phyloP scores from a whole-genome alignment of 2,888 invertebrate species.

The Hedychridium roseum region DNA sequence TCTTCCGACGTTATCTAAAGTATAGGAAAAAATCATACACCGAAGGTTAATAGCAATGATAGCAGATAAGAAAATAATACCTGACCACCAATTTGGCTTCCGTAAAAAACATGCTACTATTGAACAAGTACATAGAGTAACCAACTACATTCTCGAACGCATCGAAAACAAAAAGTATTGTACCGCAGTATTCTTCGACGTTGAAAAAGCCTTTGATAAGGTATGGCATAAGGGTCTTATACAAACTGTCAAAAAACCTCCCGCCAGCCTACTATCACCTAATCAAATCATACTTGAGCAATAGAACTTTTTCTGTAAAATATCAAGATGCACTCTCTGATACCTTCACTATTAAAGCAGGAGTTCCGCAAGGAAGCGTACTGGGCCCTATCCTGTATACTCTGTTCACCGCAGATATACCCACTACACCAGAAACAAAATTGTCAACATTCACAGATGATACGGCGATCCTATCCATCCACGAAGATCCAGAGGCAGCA shows the following conservation, averaged over 20 bases:
- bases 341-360: background rate
- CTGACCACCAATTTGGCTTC: background rate
- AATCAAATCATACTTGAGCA: background rate
- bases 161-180: background rate
- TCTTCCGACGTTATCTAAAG: slow-evolving; percentile 1
- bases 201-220: background rate
- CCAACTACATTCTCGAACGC: background rate
- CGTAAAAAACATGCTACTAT: background rate
- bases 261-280: background rate
- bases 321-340: background rate
- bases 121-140: background rate
- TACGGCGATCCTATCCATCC: background rate
- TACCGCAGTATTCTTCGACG: background rate
- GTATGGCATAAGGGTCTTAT: background rate
- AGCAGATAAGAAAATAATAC: background rate
- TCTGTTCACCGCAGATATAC: background rate
- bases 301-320: background rate
- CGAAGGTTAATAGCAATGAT: background rate
- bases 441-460: background rate
- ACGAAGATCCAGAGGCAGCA: background rate
- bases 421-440: background rate
- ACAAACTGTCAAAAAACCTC: background rate
- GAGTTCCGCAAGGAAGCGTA: background rate
- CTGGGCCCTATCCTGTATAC: background rate
- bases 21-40: background rate